phyloP scores from a whole-genome alignment of 2,113 vertebrate species.

The Camelus bactrianus region DNA sequence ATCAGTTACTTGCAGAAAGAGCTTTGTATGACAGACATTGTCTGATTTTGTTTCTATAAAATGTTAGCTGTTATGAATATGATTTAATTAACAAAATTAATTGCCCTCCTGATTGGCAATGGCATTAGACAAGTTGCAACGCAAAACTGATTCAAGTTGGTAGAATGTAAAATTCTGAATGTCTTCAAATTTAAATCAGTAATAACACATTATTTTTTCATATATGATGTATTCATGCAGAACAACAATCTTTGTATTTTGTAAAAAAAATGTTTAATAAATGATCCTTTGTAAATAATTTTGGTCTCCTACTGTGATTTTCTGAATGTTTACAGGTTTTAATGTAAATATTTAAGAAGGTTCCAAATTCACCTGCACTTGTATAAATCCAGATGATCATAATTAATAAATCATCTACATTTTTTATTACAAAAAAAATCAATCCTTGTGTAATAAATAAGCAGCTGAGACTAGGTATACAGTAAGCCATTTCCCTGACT shows the following conservation, averaged over 20 bases:
- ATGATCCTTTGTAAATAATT: conserved; percentile 90
- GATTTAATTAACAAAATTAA: conserved; percentile 76
- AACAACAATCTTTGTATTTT: conserved; percentile 90
- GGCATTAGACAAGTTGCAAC: conserved; percentile 75
- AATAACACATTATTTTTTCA: conserved; percentile 83
- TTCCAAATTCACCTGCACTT: conserved; percentile 51
- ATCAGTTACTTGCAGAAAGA: conserved; percentile 84
- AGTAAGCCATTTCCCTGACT: not conserved
- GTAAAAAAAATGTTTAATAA: conserved; percentile 91
- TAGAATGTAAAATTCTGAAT: conserved; percentile 76
- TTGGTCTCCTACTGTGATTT: conserved; percentile 79
- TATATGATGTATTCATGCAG: conserved; percentile 87
- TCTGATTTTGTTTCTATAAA: conserved; percentile 79
- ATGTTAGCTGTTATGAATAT: conserved; percentile 72
- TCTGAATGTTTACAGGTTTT: conserved; percentile 43
- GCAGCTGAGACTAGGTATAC: conserved; percentile 73
- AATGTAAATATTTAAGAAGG: not conserved
- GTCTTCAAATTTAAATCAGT: conserved; percentile 81
- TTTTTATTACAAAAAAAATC: conserved; percentile 86
- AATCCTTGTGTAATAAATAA: conserved; percentile 75
- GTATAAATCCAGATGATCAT: conserved; percentile 78
- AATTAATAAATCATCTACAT: conserved; percentile 78
- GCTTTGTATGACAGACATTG: conserved; percentile 72
- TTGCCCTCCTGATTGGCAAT: conserved; percentile 57
- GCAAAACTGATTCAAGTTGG: conserved; percentile 72